phyloP scores from a whole-genome alignment of 2,797 vertebrate genomes.

The Nasua narica region DNA sequence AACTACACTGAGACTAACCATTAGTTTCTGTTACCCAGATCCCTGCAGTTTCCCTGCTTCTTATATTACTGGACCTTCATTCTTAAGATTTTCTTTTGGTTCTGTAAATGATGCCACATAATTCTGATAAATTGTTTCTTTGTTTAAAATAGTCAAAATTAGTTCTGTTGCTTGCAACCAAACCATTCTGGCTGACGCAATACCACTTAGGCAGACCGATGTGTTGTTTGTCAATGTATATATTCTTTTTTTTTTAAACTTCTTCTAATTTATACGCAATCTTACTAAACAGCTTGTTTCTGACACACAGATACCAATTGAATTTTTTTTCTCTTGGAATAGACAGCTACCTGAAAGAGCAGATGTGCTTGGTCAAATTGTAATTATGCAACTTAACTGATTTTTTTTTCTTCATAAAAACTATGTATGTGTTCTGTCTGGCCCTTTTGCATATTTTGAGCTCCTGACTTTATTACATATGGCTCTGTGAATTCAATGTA shows the following conservation, averaged over 20 bases:
- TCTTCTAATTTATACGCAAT: background rate
- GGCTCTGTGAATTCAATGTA: background rate
- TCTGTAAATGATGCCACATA: background rate
- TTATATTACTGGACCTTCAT: background rate
- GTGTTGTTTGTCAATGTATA: background rate
- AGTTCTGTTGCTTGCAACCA: background rate
- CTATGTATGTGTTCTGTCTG: background rate
- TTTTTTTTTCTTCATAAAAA: background rate
- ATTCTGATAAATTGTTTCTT: background rate
- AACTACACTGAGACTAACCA: background rate
- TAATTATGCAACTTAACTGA: background rate
- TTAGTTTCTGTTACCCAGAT: background rate
- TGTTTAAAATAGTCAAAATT: background rate
- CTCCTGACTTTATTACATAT: background rate
- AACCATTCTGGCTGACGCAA: background rate
- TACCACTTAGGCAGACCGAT: background rate
- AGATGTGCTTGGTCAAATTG: background rate
- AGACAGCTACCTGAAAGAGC: background rate
- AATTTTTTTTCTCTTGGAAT: background rate
- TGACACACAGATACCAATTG: background rate
- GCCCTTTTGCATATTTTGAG: background rate
- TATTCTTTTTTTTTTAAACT: background rate
- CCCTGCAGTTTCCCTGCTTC: background rate
- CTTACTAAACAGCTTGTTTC: background rate
- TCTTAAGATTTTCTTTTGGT: background rate